Evolutionary conservation across 2,113 vertebrate genomes (phyloP), one percentile per base, ranked within the genome.

Genomic region (Candoia aspera): DNA sequence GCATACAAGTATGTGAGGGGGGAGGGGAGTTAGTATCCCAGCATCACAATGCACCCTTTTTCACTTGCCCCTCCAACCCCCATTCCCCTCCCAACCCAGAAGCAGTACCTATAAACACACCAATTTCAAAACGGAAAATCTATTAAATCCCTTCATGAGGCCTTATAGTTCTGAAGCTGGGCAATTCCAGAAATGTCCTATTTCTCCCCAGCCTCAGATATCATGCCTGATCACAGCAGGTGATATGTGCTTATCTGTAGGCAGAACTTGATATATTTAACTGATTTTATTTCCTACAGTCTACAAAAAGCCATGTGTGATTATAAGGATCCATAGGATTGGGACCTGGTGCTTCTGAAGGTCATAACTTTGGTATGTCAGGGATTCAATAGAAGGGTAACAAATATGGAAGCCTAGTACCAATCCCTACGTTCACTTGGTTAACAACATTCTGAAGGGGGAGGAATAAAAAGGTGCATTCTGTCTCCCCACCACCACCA

Each of bases 91-190:
- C 33, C 33, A 79, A 0, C 68, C 33, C 33, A 37, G 68, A 21
- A 37, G 15, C 11, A 64, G 26, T 79, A 37, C 6, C 33, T 79
- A 79, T 42, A 79, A 79, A 42, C 42, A 79, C 8, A 1, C 29
- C 88, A n/a, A 4, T 93, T 95, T 94, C 86, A 85, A 23, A 68
- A 93, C 84, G 12, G 92, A 95, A 94, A 84, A 0, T 26, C 4
- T 12, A 10, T 12, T 83, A 84, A 95, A 87, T 0, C 37, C 55
- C 15, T 64, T 0, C 1, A n/a, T 33, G 29, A 49, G 86, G 57
- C 91, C 90, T 83, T 84, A 37, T 19, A 91, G 33, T 23, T 92
- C 55, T 94, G 68, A 90, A 10, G 4, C 19, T 89, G 29, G 64
- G 62, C 1, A 60, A 57, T 86, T 90, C 0, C 0, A 92, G 10